These are phyloP conservation scores for Ammodytes marinus DNA, from an alignment of 2,113 vertebrate genomes.

Conservation along the genomic window DNA sequence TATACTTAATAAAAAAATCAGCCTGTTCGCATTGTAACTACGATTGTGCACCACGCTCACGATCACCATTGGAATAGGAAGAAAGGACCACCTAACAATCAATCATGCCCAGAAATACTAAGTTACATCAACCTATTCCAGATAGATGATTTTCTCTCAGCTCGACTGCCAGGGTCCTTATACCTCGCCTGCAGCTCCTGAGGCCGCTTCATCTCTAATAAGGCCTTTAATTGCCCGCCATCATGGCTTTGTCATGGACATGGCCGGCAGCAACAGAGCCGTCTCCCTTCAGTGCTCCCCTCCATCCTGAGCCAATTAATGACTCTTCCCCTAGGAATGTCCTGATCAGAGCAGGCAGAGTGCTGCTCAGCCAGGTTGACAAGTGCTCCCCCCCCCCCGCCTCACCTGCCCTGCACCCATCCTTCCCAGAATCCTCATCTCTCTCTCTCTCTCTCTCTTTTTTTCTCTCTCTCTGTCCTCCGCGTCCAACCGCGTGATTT, in stretches of 20 bases:
- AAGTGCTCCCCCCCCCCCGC: conserved; percentile 12
- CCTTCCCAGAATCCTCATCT: conserved; percentile 65
- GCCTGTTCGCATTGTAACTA: not conserved
- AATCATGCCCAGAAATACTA: not conserved
- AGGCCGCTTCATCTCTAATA: conserved; percentile 46
- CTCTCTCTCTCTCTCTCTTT: conserved; percentile 41
- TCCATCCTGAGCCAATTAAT: conserved; percentile 79
- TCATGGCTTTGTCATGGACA: conserved; percentile 48
- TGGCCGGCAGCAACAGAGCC: conserved; percentile 39
- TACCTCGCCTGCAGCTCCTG: conserved; percentile 26
- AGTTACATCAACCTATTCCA: not conserved
- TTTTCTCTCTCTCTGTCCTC: conserved; percentile 61
- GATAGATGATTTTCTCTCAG: conserved; percentile 18
- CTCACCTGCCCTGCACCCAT: conserved; percentile 16
- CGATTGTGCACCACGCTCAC: not conserved
- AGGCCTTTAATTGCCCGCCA: conserved; percentile 53
- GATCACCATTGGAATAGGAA: not conserved
- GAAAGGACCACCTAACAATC: not conserved
- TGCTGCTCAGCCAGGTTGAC: conserved; percentile 54
- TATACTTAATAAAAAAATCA: too few relatives aligned
- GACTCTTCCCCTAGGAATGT: conserved; percentile 70
- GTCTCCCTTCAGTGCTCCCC: conserved; percentile 36
- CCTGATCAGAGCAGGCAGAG: conserved; percentile 72
- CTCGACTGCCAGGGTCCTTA: not conserved
- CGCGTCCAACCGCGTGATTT: conserved; percentile 80